Conservation (phyloP, 1,140 invertebrate species). For the Antheraea mylitta region DNA sequence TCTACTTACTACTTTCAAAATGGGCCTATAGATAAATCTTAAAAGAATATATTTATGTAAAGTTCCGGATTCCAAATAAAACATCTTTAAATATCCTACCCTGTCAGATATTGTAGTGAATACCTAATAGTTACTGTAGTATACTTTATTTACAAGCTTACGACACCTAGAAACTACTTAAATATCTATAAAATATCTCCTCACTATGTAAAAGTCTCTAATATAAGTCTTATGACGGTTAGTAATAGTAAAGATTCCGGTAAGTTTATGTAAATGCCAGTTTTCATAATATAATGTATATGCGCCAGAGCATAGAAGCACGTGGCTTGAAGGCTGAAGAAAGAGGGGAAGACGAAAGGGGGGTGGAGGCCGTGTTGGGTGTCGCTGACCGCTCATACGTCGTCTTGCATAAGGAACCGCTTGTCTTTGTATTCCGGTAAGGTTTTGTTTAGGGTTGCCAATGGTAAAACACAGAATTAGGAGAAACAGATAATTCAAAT, state of each 20-base stretch:
- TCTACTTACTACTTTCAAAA: no score
- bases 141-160: no score
- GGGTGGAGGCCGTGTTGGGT: constrained; percentile 27
- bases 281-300: constrained; percentile 55
- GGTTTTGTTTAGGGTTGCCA: constrained; percentile 18
- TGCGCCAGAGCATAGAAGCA: constrained; percentile 40
- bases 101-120: no score
- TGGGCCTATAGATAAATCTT: no score
- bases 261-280: constrained; percentile 64
- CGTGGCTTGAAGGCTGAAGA: constrained; percentile 35
- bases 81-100: no score
- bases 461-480: not conserved
- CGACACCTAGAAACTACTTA: no score
- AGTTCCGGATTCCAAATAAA: no score
- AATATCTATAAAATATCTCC: no score
- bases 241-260: constrained; percentile 41
- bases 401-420: constrained; percentile 65
- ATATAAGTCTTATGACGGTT: not conserved
- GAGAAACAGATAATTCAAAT: not conserved
- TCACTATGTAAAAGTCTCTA: no score
- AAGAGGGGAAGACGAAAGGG: constrained; percentile 14
- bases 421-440: constrained; percentile 62
- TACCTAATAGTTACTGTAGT: no score
- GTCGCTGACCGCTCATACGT: constrained; percentile 64
- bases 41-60: no score